Evolutionary conservation across 2,113 vertebrate species (phyloP).

Genomic region (Rynchops niger): DNA sequence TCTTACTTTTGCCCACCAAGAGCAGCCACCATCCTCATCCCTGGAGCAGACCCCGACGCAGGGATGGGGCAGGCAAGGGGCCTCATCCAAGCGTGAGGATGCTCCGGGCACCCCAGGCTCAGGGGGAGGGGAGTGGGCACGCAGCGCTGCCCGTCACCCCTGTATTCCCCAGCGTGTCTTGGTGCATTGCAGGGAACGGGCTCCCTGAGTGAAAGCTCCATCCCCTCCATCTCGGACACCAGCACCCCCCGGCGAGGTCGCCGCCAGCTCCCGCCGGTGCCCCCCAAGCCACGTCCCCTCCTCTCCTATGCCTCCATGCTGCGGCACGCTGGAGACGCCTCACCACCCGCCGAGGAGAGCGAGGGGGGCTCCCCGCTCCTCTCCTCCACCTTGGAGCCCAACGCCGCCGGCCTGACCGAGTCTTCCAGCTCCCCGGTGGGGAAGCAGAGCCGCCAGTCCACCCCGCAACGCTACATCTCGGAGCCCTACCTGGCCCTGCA

Average conservation of each 20-base stretch:
- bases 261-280: constrained; percentile 93
- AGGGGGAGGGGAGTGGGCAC: fast-evolving
- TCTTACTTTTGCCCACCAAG: background rate
- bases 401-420: constrained; percentile 64
- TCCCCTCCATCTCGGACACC: constrained; percentile 85
- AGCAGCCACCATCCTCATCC: background rate
- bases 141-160: fast-evolving
- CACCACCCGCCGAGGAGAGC: constrained; percentile 68
- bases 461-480: constrained; percentile 93
- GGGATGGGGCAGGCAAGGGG: background rate
- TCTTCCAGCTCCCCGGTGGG: constrained; percentile 67
- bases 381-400: constrained; percentile 65
- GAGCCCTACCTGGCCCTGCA: constrained; percentile 94
- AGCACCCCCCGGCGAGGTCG: constrained; percentile 87
- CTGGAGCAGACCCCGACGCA: background rate
- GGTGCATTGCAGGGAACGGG: constrained; percentile 75
- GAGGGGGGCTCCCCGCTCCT: constrained; percentile 72
- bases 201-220: constrained; percentile 84
- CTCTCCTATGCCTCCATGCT: constrained; percentile 92
- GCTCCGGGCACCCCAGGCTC: fast-evolving
- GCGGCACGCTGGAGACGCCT: constrained; percentile 74
- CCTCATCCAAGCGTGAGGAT: fast-evolving
- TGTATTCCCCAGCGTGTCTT: background rate
- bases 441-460: constrained; percentile 78
- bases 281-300: constrained; percentile 90